Conservation (phyloP, 2,888 invertebrate species). For the Agrochola lota region DNA sequence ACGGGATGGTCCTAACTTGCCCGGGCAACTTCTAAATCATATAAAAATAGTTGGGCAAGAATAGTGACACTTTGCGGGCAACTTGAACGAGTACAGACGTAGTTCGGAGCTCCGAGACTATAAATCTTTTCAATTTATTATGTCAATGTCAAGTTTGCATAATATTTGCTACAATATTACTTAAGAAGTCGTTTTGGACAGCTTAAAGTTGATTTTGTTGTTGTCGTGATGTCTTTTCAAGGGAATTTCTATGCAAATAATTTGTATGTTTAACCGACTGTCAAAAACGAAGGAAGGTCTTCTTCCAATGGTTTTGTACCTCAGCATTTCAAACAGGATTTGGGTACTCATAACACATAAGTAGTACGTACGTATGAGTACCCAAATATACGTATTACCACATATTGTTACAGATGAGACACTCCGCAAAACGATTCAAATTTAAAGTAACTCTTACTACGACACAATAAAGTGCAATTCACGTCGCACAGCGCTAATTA, state of each 20-base stretch:
- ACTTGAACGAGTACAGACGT: slow-evolving; percentile 34
- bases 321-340: neutral
- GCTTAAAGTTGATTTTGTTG: neutral
- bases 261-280: neutral
- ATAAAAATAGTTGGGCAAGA: slow-evolving; percentile 63
- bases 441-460: too few relatives aligned
- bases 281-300: neutral
- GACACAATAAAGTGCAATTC: too few relatives aligned
- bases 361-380: too few relatives aligned
- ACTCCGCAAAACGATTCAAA: too few relatives aligned
- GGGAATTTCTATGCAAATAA: neutral
- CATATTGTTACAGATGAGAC: too few relatives aligned
- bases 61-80: slow-evolving; percentile 51
- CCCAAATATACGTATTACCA: too few relatives aligned
- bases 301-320: neutral
- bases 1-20: slow-evolving; percentile 40
- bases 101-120: slow-evolving; percentile 26
- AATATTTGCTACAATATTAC: slow-evolving; percentile 25
- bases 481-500: too few relatives aligned
- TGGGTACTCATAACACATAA: too few relatives aligned
- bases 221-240: neutral
- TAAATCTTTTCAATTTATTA: slow-evolving; percentile 45
- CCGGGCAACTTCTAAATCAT: slow-evolving; percentile 66
- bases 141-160: slow-evolving; percentile 34
- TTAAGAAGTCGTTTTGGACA: neutral